These are phyloP conservation scores for Noctilio leporinus DNA, from an alignment of 2,113 vertebrate species.

Conservation along the genomic window DNA sequence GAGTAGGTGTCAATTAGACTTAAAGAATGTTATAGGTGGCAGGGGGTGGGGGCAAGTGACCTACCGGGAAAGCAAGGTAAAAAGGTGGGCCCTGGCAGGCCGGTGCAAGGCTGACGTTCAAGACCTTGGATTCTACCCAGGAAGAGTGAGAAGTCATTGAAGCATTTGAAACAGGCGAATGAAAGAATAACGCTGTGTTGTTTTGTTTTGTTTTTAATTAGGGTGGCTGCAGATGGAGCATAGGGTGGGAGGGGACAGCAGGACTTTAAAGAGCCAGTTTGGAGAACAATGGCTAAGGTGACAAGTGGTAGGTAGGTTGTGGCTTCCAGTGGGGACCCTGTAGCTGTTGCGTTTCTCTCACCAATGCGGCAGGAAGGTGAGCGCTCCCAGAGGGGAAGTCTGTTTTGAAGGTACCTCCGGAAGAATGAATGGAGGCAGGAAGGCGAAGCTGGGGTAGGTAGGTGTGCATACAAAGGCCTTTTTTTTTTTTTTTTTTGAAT, in stretches of 20 bases:
- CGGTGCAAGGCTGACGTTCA: neutral
- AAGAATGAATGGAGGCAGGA: neutral
- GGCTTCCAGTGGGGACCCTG: neutral
- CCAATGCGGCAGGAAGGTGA: no score
- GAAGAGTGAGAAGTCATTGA: neutral
- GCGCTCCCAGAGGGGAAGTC: neutral
- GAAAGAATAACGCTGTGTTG: neutral
- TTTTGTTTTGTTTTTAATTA: neutral
- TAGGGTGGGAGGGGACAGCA: neutral
- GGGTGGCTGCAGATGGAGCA: neutral
- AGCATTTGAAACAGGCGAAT: neutral
- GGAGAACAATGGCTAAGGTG: neutral
- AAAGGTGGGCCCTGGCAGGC: neutral
- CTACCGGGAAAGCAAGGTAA: neutral
- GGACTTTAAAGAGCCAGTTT: neutral
- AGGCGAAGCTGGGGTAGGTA: neutral
- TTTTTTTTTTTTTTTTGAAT: neutral
- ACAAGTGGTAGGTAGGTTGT: neutral
- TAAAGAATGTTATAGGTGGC: neutral
- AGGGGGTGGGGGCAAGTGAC: neutral
- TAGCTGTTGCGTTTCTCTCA: neutral
- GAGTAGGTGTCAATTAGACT: neutral
- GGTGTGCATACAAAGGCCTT: accelerated
- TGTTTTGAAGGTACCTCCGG: neutral
- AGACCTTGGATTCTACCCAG: neutral